These are phyloP conservation scores for Pocillopora grandis DNA, from an alignment of 92 coral and sea anemone genomes.

Conservation along the genomic window DNA sequence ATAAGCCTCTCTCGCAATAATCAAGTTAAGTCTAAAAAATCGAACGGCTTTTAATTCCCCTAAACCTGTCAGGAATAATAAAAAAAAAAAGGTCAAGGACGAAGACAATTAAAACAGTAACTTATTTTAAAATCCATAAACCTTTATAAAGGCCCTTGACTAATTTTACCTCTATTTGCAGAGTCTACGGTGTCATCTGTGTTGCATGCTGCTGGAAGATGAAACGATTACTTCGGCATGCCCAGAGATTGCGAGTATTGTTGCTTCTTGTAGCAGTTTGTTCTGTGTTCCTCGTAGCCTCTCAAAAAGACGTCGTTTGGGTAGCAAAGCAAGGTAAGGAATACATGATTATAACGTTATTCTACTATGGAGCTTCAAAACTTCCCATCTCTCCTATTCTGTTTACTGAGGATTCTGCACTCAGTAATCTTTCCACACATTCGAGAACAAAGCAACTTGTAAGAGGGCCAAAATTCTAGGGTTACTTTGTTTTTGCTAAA, in stretches of 20 bases:
- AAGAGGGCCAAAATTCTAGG: too few species aligned
- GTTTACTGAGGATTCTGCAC: too few species aligned
- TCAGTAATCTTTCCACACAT: too few species aligned
- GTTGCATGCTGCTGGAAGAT: slow-evolving; percentile 10
- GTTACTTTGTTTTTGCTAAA: too few species aligned
- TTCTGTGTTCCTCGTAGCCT: slow-evolving; percentile 9
- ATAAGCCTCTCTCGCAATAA: not conserved
- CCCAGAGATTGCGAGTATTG: slow-evolving; percentile 17
- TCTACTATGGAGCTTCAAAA: not conserved
- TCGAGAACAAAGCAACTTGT: too few species aligned
- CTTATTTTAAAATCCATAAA: not conserved
- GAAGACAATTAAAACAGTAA: not conserved
- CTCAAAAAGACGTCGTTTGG: slow-evolving; percentile 10
- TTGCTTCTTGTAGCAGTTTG: slow-evolving; percentile 13
- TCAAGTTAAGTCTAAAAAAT: slow-evolving; percentile 8
- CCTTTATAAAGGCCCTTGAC: too few species aligned
- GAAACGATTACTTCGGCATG: slow-evolving; percentile 29
- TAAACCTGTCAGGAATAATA: not conserved
- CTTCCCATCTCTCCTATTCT: not conserved
- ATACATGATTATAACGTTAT: not conserved
- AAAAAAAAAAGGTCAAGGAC: not conserved
- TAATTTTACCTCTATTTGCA: not conserved
- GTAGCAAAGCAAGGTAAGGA: slow-evolving; percentile 22
- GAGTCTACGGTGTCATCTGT: slow-evolving; percentile 3
- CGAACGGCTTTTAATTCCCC: not conserved